Evolutionary conservation across 1,140 invertebrate genomes (phyloP), one percentile per base, ranked within the genome.

Genomic region (Aphelinus certus): DNA sequence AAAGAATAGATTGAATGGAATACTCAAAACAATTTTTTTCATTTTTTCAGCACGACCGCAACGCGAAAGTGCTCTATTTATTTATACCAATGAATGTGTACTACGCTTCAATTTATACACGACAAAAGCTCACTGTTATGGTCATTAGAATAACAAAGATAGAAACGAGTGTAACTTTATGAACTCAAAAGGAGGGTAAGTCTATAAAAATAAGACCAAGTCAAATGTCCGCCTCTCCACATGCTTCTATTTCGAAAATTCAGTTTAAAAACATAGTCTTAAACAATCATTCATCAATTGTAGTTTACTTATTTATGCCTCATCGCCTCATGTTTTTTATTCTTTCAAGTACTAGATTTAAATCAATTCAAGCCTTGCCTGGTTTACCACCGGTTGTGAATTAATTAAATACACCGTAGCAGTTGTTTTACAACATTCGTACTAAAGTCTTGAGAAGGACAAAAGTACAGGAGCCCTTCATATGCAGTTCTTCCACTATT

Each of bases 221-320:
- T 73, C 76, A 60, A 72, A 73, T 75, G 70, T 80, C 82, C 86
- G 83, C 83, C 85, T 88, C 85, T 86, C 82, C 83, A 82, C 86
- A 85, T 84, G 65, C 61, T 84, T 87, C 84, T 87, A 86, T 88
- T 87, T 86, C 84, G 84, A 87, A 86, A 87, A 86, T 87, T 87
- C 83, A 85, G 83, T 86, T 87, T 84, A 85, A 86, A 87, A 88
- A 87, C 83, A 87, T 82, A 87, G 86, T 83, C 86, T 84, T 82
- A 80, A 86, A 85, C 84, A 85, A 83, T 85, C 82, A 81, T 83
- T 85, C 83, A 85, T 85, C 85, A 86, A 80, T 83, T 84, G 81
- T 84, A 84, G 81, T 80, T 83, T 83, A 82, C 81, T 67, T 74
- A 77, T 74, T 75, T 57, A 74, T 64, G 71, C 80, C 76, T 82